Conservation (phyloP, 64 coral and sea anemone species). For the Actinia tenebrosa region DNA sequence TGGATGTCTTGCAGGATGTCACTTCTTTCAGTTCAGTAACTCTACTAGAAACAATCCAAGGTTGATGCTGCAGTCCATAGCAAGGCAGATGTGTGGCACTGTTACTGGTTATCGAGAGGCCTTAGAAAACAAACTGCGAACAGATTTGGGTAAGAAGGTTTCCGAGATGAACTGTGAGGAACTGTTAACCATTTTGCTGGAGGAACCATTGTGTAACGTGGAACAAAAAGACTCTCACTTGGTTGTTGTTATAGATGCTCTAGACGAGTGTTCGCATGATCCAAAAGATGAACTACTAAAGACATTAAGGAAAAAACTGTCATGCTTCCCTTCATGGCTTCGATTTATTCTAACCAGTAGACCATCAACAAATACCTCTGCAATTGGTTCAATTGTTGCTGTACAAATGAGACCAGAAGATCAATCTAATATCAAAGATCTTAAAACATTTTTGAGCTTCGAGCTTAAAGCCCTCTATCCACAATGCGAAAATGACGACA, state of each 20-base stretch:
- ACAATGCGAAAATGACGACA: background rate
- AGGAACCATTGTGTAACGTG: background rate
- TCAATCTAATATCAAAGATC: background rate
- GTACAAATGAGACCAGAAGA: background rate
- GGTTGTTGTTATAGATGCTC: background rate
- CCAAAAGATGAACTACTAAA: background rate
- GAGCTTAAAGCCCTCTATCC: background rate
- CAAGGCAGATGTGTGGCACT: background rate
- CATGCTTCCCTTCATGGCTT: background rate
- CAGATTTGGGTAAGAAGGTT: constrained; percentile 11
- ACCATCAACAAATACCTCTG: background rate
- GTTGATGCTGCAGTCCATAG: constrained; percentile 53
- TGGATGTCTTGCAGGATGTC: constrained; percentile 26
- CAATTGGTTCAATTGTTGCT: background rate
- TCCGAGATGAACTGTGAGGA: background rate
- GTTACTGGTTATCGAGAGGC: background rate
- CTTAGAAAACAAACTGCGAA: constrained; percentile 22
- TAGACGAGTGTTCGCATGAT: background rate
- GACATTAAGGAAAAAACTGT: background rate
- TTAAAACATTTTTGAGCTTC: background rate
- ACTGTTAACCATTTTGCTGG: background rate
- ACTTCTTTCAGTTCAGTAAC: constrained; percentile 43
- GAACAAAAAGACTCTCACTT: background rate
- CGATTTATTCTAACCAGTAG: background rate
- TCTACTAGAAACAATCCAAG: constrained; percentile 36